Evolutionary conservation across 2,113 vertebrate species (phyloP), one percentile per base, ranked within the genome.

Genomic region (Saccopteryx bilineata): DNA sequence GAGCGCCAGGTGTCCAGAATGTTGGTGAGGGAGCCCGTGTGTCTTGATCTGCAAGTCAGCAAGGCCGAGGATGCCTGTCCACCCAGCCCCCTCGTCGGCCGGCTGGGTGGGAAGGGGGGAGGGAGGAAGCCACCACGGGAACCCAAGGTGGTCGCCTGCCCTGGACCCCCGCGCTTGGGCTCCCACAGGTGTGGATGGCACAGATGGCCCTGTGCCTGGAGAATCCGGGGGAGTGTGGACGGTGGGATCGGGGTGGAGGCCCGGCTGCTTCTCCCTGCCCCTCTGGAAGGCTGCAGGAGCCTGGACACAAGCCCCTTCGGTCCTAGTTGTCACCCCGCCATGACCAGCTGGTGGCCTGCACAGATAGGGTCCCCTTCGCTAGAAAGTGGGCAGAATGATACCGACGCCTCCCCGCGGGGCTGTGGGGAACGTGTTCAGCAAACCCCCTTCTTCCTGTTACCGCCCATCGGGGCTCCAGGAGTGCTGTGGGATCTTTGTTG

Each of bases 401-500:
- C 68, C 5, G 11, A 18, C 2, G 1, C 14, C 54, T 10, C 46
- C 8, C 18, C 0, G 0, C 2, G 18, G 1, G 46, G 13, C 12
- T 17, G n/a, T 2, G 21, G 18, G 52, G 12, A 10, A 12, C 10
- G 81, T 1, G 4, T 11, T n/a, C 1, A 0, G 0, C 4, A 5
- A 2, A 1, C 0, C 0, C 0, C 21, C 9, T 15, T 0, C 4
- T 2, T 9, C 23, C 28, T 1, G 1, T 9, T 0, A 0, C 10
- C 8, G 39, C 39, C 39, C 39, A 39, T 39, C 39, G 23, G 0
- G 1, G 63, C 31, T 10, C 39, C 1, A 4, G 90, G 48, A 23
- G 66, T 1, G 1, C 5, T 0, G 6, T 9, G 31, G 9, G 83
- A 2, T 33, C 17, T 31, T 7, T 2, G 19, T 8, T 23, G 54